Evolutionary conservation across 2,888 invertebrate genomes (phyloP).

Genomic region (Encarsia formosa): DNA sequence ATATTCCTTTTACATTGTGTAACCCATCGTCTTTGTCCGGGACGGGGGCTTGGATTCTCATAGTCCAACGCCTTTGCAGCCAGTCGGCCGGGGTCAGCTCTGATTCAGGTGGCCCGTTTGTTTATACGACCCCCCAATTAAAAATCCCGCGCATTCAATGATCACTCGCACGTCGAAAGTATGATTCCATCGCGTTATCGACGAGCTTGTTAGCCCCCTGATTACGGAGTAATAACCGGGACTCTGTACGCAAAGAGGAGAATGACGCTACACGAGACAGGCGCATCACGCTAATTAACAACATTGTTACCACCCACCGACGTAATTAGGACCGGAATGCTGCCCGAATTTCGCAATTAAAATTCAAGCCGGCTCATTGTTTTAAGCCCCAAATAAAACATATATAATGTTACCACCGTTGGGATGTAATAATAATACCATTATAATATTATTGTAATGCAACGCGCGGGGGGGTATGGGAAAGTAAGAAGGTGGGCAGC

Average conservation of each 20-base stretch:
- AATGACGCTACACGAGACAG: slow-evolving; percentile 7
- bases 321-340: slow-evolving; percentile 7
- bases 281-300: slow-evolving; percentile 18
- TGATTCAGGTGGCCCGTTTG: not conserved
- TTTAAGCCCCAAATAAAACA: too few species aligned
- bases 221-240: slow-evolving; percentile 11
- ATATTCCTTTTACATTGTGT: slow-evolving; percentile 9
- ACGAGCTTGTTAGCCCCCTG: slow-evolving; percentile 13
- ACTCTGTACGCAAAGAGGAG: not conserved
- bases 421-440: too few species aligned
- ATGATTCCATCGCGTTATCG: too few species aligned
- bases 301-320: not conserved
- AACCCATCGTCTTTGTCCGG: slow-evolving; percentile 10
- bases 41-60: slow-evolving; percentile 3
- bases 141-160: too few species aligned
- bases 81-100: not conserved
- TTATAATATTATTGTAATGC: too few species aligned
- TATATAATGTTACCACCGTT: too few species aligned
- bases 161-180: too few species aligned
- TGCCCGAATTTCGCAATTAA: not conserved
- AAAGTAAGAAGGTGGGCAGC: too few species aligned
- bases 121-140: too few species aligned
- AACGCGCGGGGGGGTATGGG: too few species aligned
- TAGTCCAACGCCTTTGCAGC: slow-evolving; percentile 12
- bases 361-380: not conserved